Base-by-base conservation (phyloP, 2,888 invertebrate genomes). In the Conus canariensis region DNA sequence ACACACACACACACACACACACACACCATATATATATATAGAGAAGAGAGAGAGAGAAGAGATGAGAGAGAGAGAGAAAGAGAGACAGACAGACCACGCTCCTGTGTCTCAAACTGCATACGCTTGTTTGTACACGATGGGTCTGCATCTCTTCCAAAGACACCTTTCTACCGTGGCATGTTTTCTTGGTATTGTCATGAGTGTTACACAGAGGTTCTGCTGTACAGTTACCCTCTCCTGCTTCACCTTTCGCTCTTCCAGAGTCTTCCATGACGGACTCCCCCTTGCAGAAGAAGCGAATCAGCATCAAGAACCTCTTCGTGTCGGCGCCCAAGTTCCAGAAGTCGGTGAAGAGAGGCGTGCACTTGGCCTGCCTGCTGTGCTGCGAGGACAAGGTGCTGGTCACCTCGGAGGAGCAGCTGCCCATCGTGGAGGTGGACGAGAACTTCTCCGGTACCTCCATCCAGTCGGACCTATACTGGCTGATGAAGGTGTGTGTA, bases 321-420 rank as follows among this genome's bases (percentile, higher is more conserved):
- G 98, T 99, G 0, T 98, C 99, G 16, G 98, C 99, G 88, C 98
- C 99, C 95, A 99, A 99, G 97, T 99, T 99, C 96, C 99, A 99
- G 96, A 99, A 99, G 96, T 98, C 98, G 95, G 97, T 99, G 91
- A 97, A 98, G 95, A 97, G 99, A 92, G 99, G 99, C 3, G 98
- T 99, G 10, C 99, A 98, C 96, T 97, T 99, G 94, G 98, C 99
- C 0, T 98, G 99, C 95, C 97, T 99, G 91, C 97, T 99, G 77
- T 99, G 99, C 97, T 98, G 98, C 96, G 99, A 99, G 95, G 99
- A 99, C 96, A 98, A 98, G 96, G 98, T 99, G 70, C 97, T 99
- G 94, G 98, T 99, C 90, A 99, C 99, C 70, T 98, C 98, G 94
- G 99, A 99, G 96, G 99, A 99, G 96, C 98, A 98, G 96, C 97